phyloP scores from a whole-genome alignment of 2,888 invertebrate genomes.

The Athetis lepigone region DNA sequence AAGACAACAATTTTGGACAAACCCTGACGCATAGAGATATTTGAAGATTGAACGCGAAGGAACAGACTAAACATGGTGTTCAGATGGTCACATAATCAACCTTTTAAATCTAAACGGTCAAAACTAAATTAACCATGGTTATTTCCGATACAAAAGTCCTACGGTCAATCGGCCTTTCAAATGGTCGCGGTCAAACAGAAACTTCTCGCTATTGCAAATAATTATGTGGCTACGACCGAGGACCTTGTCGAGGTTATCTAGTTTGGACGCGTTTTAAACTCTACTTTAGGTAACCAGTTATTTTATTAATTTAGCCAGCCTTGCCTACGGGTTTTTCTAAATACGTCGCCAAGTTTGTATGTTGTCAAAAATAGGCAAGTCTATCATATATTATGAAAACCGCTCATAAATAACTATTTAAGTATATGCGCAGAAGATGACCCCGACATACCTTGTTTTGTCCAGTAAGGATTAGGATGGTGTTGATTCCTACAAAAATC shows the following conservation, averaged over 20 bases:
- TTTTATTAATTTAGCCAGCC: conserved; percentile 3
- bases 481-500: no score
- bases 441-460: no score
- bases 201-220: conserved; percentile 5
- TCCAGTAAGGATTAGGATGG: no score
- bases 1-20: no score
- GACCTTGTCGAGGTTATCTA: conserved; percentile 25
- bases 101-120: background rate
- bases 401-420: no score
- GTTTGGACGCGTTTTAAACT: background rate
- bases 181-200: conserved; percentile 14
- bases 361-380: background rate
- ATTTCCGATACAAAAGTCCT: background rate
- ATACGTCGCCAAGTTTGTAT: conserved; percentile 6
- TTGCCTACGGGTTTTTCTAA: conserved; percentile 18
- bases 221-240: background rate
- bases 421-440: no score
- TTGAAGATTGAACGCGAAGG: no score
- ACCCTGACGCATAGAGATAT: no score
- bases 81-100: background rate
- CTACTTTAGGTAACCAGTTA: conserved; percentile 7
- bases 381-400: no score
- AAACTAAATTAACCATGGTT: background rate
- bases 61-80: background rate
- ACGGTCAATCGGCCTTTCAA: conserved; percentile 24